These are phyloP conservation scores for Agonopterix arenella DNA, from an alignment of 2,888 invertebrate species.

Conservation along the genomic window DNA sequence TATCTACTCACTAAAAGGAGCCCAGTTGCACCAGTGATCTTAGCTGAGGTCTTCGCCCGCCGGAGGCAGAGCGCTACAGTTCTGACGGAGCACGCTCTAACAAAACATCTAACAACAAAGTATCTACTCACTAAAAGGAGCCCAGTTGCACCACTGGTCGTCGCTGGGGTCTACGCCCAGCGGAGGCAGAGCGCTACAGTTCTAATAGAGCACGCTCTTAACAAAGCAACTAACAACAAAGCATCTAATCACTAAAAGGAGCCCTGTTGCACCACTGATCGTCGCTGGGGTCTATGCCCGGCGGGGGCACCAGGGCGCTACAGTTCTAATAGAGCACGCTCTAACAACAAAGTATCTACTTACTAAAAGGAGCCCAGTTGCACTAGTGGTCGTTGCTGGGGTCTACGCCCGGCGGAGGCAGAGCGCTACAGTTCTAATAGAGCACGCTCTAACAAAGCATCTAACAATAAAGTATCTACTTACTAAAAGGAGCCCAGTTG, in stretches of 20 bases:
- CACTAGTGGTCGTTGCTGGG: conserved; percentile 82
- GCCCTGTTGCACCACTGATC: conserved; percentile 91
- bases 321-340: conserved; percentile 90
- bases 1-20: conserved; percentile 85
- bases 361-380: conserved; percentile 92
- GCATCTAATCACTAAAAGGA: conserved; percentile 84
- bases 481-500: conserved; percentile 85
- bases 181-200: conserved; percentile 84
- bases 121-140: conserved; percentile 85
- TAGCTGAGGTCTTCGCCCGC: conserved; percentile 61
- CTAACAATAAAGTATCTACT: too few species aligned
- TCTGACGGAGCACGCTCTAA: conserved; percentile 83
- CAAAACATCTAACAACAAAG: too few species aligned
- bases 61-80: conserved; percentile 84
- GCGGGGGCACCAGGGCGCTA: conserved; percentile 77
- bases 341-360: conserved; percentile 31
- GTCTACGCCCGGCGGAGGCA: conserved; percentile 73
- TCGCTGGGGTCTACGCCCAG: conserved; percentile 61
- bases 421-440: conserved; percentile 22
- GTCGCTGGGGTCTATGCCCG: conserved; percentile 59
- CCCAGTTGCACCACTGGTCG: conserved; percentile 89
- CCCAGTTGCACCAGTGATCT: conserved; percentile 89
- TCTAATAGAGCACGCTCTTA: conserved; percentile 82
- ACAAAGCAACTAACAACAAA: conserved; percentile 21
- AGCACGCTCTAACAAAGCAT: too few species aligned